Percentiles rank a stretch among this genome's conserved stretches.
These are phyloP conservation scores for Euschistus heros DNA, from an alignment of 1,140 invertebrate species.

Conservation along the genomic window DNA sequence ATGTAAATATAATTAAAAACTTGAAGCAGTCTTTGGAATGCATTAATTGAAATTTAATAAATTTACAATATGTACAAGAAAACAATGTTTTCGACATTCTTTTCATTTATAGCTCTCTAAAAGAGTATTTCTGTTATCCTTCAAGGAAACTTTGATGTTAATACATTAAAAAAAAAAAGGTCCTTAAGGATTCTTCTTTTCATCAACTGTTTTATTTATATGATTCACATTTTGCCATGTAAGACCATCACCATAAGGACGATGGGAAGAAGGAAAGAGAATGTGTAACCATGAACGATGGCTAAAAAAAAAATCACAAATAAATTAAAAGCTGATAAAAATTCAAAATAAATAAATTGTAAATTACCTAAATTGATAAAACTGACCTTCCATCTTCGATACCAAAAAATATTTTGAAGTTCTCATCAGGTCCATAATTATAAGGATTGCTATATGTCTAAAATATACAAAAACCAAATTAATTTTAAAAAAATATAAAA, in stretches of 20 bases:
- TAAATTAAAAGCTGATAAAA: not conserved
- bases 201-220: not conserved
- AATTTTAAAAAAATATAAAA: not conserved
- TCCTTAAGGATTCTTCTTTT: constrained; percentile 2
- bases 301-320: not conserved
- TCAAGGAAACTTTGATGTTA: too few species aligned
- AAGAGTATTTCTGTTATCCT: too few species aligned
- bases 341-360: not conserved
- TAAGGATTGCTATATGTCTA: constrained; percentile 74
- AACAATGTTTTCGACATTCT: too few species aligned
- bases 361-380: constrained; percentile 5
- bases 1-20: too few species aligned
- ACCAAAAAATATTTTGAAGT: constrained; percentile 83
- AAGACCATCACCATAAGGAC: constrained; percentile 65
- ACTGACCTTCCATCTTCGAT: constrained; percentile 52
- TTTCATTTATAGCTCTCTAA: too few species aligned
- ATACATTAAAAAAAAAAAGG: not conserved
- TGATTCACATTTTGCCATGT: constrained; percentile 43
- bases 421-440: constrained; percentile 70
- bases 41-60: too few species aligned
- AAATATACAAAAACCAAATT: constrained; percentile 4
- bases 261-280: constrained; percentile 68
- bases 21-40: too few species aligned
- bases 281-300: constrained; percentile 49
- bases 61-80: too few species aligned